These are phyloP conservation scores for Bovichtus diacanthus DNA, from an alignment of 2,797 vertebrate species.

Conservation along the genomic window DNA sequence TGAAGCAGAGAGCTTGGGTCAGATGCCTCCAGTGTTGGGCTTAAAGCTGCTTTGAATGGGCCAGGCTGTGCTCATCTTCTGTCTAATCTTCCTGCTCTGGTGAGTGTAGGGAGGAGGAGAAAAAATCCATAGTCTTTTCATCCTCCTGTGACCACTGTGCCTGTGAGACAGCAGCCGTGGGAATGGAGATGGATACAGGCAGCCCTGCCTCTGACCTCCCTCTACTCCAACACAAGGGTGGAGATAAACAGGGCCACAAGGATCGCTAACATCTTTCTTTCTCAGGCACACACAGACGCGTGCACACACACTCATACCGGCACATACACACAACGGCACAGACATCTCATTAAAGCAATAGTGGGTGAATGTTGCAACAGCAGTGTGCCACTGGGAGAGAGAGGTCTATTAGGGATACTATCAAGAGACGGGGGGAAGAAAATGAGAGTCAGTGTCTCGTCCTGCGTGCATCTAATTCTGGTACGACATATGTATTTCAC, in stretches of 20 bases:
- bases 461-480: slow-evolving; percentile 60
- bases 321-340: slow-evolving; percentile 52
- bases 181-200: slow-evolving; percentile 81
- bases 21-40: slow-evolving; percentile 67
- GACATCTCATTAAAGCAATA: slow-evolving; percentile 82
- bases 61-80: slow-evolving; percentile 76
- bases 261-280: slow-evolving; percentile 80
- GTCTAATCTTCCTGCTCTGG: slow-evolving; percentile 78
- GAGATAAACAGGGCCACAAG: slow-evolving; percentile 83
- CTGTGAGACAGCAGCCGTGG: slow-evolving; percentile 83
- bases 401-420: slow-evolving; percentile 81
- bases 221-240: slow-evolving; percentile 76
- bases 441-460: slow-evolving; percentile 70
- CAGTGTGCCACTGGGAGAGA: slow-evolving; percentile 78
- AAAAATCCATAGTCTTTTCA: slow-evolving; percentile 85
- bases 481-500: slow-evolving; percentile 60
- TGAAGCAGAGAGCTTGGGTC: slow-evolving; percentile 72
- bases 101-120: slow-evolving; percentile 67
- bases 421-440: slow-evolving; percentile 73
- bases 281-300: slow-evolving; percentile 59
- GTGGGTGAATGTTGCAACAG: slow-evolving; percentile 81
- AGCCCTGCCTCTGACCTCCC: slow-evolving; percentile 82
- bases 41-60: slow-evolving; percentile 77
- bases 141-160: slow-evolving; percentile 82
- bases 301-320: slow-evolving; percentile 29